Conservation (phyloP, 2,797 vertebrate species). For the Dipus sagitta region DNA sequence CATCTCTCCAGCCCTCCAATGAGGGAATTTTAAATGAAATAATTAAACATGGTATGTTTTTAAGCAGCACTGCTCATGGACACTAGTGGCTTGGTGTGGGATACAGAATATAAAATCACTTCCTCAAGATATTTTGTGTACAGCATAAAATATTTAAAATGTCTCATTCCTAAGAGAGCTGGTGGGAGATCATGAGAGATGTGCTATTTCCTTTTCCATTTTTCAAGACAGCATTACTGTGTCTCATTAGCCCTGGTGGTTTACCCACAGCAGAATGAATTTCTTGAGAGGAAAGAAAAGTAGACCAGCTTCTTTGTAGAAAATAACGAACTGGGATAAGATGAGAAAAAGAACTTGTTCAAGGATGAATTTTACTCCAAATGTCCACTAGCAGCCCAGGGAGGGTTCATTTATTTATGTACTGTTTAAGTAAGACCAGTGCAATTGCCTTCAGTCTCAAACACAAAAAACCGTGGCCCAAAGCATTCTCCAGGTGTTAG, state of each 20-base stretch:
- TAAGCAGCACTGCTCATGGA: constrained; percentile 78
- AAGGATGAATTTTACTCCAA: constrained; percentile 81
- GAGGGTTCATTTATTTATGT: constrained; percentile 86
- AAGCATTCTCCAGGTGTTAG: constrained; percentile 79
- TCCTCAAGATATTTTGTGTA: constrained; percentile 88
- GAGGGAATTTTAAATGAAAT: constrained; percentile 73
- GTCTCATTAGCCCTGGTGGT: constrained; percentile 88
- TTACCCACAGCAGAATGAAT: constrained; percentile 86
- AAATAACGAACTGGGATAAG: constrained; percentile 80
- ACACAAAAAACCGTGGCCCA: constrained; percentile 70
- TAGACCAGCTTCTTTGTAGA: constrained; percentile 79
- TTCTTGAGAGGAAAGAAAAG: constrained; percentile 84
- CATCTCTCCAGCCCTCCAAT: not conserved
- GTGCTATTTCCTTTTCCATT: constrained; percentile 79
- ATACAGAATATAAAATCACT: constrained; percentile 85
- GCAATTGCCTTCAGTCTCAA: constrained; percentile 84
- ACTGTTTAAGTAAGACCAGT: constrained; percentile 81
- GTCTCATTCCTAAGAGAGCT: constrained; percentile 88
- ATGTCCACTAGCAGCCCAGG: constrained; percentile 79
- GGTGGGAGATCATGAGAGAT: constrained; percentile 89
- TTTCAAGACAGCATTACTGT: constrained; percentile 81
- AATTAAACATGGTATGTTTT: constrained; percentile 76
- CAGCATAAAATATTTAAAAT: constrained; percentile 90
- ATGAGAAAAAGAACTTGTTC: constrained; percentile 51
- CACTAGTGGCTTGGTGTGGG: constrained; percentile 84